Evolutionary conservation across 1,140 invertebrate genomes (phyloP), one percentile per base, ranked within the genome.

Genomic region (Trichonephila clavata): DNA sequence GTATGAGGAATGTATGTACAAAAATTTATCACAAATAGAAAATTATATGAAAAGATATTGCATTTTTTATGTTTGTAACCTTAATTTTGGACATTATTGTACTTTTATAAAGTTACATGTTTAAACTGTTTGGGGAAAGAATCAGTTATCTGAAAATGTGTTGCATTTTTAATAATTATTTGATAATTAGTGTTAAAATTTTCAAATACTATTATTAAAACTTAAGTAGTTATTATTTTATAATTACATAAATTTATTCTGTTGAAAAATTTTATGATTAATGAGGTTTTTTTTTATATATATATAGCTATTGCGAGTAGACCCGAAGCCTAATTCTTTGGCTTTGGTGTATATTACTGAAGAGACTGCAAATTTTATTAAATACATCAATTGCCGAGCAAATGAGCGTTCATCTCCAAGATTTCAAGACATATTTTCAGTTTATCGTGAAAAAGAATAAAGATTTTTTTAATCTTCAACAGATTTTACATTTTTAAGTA

Each of bases 331-430:
- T 5, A 97, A 97, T 95, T 95, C 95, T 63, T 93, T 97, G 60
- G 95, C 96, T 16, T 95, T 97, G 39, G 96, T 96, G 2, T 97
- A 96, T 95, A 95, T 96, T 65, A 96, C 96, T 94, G 94, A 95
- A 93, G 96, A 96, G 68, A 96, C 96, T n/a, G 86, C 96, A 14
- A 94, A 95, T 81, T 97, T 97, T 95, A 95, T 96, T 21, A 97
- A 96, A 95, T 95, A 96, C 94, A 94, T 97, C 63, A 96, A 96
- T 93, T 92, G 43, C 60, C 63, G 43, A 27, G 20, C 50, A 21
- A 86, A 20, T 24, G 43, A 86, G 20, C 21, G 59, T 59, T 81
- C 68, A 21, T 14, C 18, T 1, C 60, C 91, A 7, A 39, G 63
- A 86, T 92, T 92, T 71, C 59, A 92, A 39, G 91, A 92, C 21